Conservation (phyloP, 2,888 invertebrate genomes). For the Scaptodrosophila latifasciaeformis region DNA sequence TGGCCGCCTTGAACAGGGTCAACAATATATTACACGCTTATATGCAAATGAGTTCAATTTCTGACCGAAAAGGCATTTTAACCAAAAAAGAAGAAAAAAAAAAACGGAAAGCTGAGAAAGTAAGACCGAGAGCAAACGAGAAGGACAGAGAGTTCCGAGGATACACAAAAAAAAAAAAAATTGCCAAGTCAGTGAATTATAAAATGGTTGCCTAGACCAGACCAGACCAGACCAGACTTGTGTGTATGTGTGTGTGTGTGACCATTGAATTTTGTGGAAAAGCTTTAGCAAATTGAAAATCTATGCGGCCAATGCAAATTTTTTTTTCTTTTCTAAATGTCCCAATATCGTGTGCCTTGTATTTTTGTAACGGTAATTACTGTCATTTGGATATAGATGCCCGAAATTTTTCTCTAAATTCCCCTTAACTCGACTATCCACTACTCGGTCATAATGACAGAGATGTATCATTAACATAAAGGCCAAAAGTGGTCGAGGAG, state of each 20-base stretch:
- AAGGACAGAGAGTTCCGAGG: background rate
- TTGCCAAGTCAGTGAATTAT: slow-evolving; percentile 43
- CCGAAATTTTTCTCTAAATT: no score
- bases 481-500: no score
- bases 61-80: slow-evolving; percentile 37
- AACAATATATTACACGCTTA: slow-evolving; percentile 43
- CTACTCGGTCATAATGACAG: background rate
- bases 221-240: no score
- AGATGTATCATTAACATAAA: no score
- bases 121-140: background rate
- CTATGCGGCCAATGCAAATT: slow-evolving; percentile 20
- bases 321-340: background rate
- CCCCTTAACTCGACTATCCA: no score
- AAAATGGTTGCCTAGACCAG: slow-evolving; percentile 20
- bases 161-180: slow-evolving; percentile 12
- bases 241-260: no score
- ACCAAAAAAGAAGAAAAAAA: slow-evolving; percentile 7
- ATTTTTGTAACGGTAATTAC: slow-evolving; percentile 5
- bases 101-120: background rate
- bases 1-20: slow-evolving; percentile 12
- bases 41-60: slow-evolving; percentile 46
- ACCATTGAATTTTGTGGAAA: background rate
- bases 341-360: slow-evolving; percentile 1
- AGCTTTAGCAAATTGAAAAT: slow-evolving; percentile 30
- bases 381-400: background rate